phyloP scores from a whole-genome alignment of 2,797 vertebrate species.

The Sebastolobus alascanus region DNA sequence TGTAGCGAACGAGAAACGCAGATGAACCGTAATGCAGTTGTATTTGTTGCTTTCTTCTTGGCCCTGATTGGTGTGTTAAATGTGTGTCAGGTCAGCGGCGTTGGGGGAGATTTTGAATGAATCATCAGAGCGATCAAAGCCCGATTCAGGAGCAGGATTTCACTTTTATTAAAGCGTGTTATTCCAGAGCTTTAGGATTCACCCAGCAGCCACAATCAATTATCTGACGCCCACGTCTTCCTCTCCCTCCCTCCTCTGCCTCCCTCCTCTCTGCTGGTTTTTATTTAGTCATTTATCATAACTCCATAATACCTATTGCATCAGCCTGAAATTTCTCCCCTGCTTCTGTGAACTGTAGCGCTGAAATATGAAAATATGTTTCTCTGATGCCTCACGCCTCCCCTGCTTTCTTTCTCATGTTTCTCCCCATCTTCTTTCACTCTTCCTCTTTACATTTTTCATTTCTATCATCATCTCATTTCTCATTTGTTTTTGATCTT shows the following conservation, averaged over 20 bases:
- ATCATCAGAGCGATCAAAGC: constrained; percentile 51
- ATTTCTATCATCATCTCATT: neutral
- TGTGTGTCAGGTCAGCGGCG: constrained; percentile 40
- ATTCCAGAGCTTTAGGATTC: constrained; percentile 44
- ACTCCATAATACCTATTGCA: constrained; percentile 38
- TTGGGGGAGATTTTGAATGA: constrained; percentile 23
- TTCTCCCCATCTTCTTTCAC: neutral
- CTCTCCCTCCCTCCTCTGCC: neutral
- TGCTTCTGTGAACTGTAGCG: constrained; percentile 4
- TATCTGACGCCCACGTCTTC: constrained; percentile 37
- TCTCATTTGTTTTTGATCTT: neutral
- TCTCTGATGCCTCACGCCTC: neutral
- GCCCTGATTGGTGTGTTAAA: constrained; percentile 27
- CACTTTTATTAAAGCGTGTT: constrained; percentile 49
- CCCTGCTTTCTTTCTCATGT: neutral
- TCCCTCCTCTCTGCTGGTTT: constrained; percentile 25
- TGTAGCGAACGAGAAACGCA: neutral
- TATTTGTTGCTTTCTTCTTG: neutral
- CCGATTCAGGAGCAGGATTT: constrained; percentile 42
- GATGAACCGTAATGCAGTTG: neutral
- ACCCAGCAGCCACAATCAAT: constrained; percentile 50
- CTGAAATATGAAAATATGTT: constrained; percentile 31
- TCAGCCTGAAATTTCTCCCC: constrained; percentile 40
- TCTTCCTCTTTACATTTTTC: neutral
- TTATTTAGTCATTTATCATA: constrained; percentile 48